phyloP scores from a whole-genome alignment of 2,888 invertebrate species.

The Clanis bilineata region DNA sequence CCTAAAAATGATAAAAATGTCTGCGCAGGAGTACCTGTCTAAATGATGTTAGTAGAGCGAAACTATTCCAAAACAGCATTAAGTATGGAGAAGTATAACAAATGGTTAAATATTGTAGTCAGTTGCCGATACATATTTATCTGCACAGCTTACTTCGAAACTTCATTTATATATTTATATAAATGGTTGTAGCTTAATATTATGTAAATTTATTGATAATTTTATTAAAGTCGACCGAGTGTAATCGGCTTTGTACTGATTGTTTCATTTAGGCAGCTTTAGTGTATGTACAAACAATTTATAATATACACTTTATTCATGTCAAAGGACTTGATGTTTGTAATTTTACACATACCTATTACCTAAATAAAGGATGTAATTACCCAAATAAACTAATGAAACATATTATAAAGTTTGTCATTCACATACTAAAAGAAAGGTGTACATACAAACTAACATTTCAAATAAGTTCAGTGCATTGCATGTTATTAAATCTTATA shows the following conservation, averaged over 20 bases:
- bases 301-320: background rate
- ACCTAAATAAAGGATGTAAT: conserved; percentile 58
- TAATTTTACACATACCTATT: conserved; percentile 63
- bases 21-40: background rate
- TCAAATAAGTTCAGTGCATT: background rate
- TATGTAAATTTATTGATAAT: conserved; percentile 27
- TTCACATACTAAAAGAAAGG: background rate
- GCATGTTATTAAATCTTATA: background rate
- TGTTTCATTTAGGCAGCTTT: conserved; percentile 14
- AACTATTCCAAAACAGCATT: conserved; percentile 8
- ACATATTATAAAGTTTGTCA: background rate
- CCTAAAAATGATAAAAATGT: background rate
- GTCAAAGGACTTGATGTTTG: conserved; percentile 46
- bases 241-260: conserved; percentile 9
- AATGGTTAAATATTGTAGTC: background rate
- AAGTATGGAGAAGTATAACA: background rate
- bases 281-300: conserved; percentile 9
- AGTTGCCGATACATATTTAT: conserved; percentile 7
- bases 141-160: conserved; percentile 16
- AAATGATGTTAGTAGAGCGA: background rate
- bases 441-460: background rate
- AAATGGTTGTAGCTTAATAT: conserved; percentile 42
- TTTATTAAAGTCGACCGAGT: conserved; percentile 19
- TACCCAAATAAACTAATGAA: conserved; percentile 61
- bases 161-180: conserved; percentile 36